Percentiles rank a stretch among this genome's conserved stretches.
Evolutionary conservation across 2,888 invertebrate genomes (phyloP).

Genomic region (Limnephilus auricula): DNA sequence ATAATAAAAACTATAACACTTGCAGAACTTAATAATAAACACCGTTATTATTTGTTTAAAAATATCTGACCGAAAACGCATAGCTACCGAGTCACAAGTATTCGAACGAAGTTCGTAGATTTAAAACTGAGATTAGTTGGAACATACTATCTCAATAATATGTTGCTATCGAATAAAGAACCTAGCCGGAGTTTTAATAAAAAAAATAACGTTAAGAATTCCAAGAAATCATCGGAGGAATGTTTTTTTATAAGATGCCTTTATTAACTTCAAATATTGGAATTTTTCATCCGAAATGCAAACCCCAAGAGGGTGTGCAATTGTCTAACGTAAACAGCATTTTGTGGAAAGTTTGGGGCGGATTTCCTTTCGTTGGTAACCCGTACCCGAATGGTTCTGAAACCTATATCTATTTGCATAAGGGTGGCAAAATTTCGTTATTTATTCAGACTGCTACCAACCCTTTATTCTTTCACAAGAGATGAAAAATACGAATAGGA

Average conservation of each 20-base stretch:
- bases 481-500: background rate
- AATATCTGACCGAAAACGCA: too few relatives aligned
- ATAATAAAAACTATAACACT: too few relatives aligned
- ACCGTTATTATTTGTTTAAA: too few relatives aligned
- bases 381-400: background rate
- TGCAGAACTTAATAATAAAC: too few relatives aligned
- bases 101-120: too few relatives aligned
- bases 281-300: background rate
- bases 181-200: background rate
- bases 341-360: background rate
- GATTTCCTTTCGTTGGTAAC: background rate
- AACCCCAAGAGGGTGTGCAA: background rate
- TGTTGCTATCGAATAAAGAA: background rate
- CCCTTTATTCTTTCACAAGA: background rate
- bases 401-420: background rate
- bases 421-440: background rate
- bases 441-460: background rate
- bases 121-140: too few relatives aligned
- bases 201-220: background rate
- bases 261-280: background rate
- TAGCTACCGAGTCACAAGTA: too few relatives aligned
- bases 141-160: too few relatives aligned
- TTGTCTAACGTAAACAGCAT: background rate
- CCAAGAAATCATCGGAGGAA: background rate
- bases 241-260: background rate